These are phyloP conservation scores for Oscheius sp. DNA, from an alignment of 2,888 invertebrate genomes.

Conservation along the genomic window DNA sequence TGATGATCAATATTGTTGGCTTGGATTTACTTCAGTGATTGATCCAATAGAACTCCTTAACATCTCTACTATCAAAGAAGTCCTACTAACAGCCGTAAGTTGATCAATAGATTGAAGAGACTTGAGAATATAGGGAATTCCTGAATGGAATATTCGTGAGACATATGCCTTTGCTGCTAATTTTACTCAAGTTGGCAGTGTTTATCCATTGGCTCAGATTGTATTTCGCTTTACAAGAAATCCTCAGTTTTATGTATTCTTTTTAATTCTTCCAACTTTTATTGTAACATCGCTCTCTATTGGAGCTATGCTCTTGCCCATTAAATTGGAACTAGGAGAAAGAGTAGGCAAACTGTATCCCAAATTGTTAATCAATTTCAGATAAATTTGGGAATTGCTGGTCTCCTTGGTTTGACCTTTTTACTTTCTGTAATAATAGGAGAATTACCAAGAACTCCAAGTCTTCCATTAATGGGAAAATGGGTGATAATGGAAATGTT, in stretches of 20 bases:
- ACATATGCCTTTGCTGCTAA: not conserved
- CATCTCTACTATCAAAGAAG: not conserved
- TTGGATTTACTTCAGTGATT: not conserved
- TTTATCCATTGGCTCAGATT: not conserved
- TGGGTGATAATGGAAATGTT: not conserved
- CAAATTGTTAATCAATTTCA: not conserved
- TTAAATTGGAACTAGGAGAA: not conserved
- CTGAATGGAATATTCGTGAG: not conserved
- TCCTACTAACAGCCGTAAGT: not conserved
- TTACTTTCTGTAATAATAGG: not conserved
- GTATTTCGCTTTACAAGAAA: not conserved
- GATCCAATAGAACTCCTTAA: not conserved
- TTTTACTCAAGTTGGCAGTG: not conserved
- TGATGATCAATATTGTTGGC: not conserved
- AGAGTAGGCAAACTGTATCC: not conserved
- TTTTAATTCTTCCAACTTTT: not conserved
- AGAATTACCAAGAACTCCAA: slow-evolving; percentile 2
- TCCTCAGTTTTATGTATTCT: not conserved
- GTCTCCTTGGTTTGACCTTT: slow-evolving; percentile 1
- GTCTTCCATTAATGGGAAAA: not conserved
- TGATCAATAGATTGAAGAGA: not conserved
- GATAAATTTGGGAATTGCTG: slow-evolving; percentile 10
- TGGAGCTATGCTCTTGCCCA: not conserved
- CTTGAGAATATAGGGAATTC: not conserved
- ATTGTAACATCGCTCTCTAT: not conserved